Conservation (phyloP, 2,888 invertebrate genomes). For the Trichopoda pennipes region DNA sequence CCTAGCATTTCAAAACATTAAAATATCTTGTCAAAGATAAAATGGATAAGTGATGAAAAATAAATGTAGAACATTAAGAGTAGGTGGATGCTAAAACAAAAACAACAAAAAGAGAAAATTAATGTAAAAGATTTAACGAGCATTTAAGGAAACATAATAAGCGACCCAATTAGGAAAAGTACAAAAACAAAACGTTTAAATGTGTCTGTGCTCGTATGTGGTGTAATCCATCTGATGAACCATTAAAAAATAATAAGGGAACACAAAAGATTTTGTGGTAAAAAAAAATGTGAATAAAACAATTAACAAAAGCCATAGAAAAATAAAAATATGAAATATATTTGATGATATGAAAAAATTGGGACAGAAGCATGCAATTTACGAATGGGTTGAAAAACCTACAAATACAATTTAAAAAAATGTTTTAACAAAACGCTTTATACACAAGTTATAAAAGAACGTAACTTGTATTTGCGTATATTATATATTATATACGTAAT, state of each 20-base stretch:
- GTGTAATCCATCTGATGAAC: constrained; percentile 52
- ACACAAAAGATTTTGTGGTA: constrained; percentile 22
- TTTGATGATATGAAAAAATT: neutral
- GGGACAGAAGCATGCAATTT: neutral
- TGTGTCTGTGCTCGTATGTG: constrained; percentile 5
- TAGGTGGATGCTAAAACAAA: constrained; percentile 38
- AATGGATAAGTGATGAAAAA: constrained; percentile 59
- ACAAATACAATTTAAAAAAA: neutral
- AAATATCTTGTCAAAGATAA: constrained; percentile 50
- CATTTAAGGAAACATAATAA: constrained; percentile 73
- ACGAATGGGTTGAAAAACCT: neutral
- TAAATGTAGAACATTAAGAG: constrained; percentile 60
- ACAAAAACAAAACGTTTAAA: constrained; percentile 47
- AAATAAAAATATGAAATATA: constrained; percentile 6
- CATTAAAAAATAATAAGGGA: constrained; percentile 46
- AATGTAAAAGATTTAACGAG: constrained; percentile 52
- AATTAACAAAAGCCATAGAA: constrained; percentile 36
- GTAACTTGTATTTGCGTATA: too few species aligned
- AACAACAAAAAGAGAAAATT: constrained; percentile 4
- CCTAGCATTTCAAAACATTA: constrained; percentile 28
- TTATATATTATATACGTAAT: too few species aligned
- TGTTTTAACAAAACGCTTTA: too few species aligned
- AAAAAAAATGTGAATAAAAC: constrained; percentile 10
- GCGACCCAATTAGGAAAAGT: constrained; percentile 79
- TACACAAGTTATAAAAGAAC: too few species aligned